Evolutionary conservation across 23 tunicate genomes (phyloP).

Genomic region (Styela clava): DNA sequence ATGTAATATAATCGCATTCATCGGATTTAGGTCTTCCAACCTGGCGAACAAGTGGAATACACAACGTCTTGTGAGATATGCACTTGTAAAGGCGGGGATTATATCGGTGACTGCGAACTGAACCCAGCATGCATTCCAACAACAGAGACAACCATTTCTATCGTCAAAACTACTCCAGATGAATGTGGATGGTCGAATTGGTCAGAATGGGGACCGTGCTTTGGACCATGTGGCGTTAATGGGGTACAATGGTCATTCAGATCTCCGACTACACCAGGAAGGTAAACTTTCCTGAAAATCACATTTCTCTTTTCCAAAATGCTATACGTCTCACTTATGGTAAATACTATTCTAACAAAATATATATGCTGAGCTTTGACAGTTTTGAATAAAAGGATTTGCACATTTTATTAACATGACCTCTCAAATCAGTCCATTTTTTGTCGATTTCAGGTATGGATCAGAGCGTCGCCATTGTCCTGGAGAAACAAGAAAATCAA

Average conservation of each 20-base stretch:
- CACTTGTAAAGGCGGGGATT: conserved; percentile 47
- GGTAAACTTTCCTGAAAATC: too few relatives aligned
- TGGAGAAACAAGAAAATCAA: conserved; percentile 53
- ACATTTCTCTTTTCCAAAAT: not conserved
- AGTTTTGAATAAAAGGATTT: too few relatives aligned
- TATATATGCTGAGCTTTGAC: too few relatives aligned
- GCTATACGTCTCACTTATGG: not conserved
- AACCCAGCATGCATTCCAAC: conserved; percentile 35
- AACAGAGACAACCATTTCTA: not conserved
- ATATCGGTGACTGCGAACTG: conserved; percentile 39
- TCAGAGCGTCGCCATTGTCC: conserved; percentile 29
- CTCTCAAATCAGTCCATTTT: too few relatives aligned
- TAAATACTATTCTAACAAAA: too few relatives aligned
- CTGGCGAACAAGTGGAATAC: conserved; percentile 35
- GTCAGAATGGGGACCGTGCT: conserved; percentile 90
- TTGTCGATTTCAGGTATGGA: conserved; percentile 63
- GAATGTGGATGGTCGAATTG: conserved; percentile 70
- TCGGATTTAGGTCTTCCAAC: not conserved
- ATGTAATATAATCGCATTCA: too few relatives aligned
- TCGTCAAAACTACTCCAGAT: not conserved
- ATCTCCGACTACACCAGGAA: conserved; percentile 47
- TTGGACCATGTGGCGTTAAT: conserved; percentile 84
- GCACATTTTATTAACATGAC: too few relatives aligned
- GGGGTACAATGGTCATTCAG: conserved; percentile 88
- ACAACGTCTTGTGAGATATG: conserved; percentile 46